Base-by-base conservation (phyloP, 2,113 vertebrate species). In the Podarcis raffonei region DNA sequence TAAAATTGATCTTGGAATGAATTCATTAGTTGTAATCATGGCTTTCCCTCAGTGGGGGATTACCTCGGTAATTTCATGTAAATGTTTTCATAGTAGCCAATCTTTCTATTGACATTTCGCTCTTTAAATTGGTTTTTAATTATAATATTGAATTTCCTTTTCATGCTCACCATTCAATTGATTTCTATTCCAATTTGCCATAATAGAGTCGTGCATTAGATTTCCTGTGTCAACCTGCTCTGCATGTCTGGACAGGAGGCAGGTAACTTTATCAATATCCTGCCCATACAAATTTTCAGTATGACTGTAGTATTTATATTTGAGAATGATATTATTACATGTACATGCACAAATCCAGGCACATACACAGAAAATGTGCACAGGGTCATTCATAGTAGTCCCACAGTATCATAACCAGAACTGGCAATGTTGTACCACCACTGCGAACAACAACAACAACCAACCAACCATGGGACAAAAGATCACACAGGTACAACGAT, bases 51-150 rank as follows among this genome's bases (percentile, higher is more conserved):
- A 42, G 59, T 66, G 57, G 84, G 48, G 39, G 22, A 37, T 77
- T 42, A 68, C 1, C 27, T 32, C 18, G 32, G 57, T 48, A 74
- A n/a, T 66, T 78, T 77, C 25, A 42, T 76, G 8, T 48, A 68
- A 77, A 42, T 86, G 59, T 86, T 86, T 86, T 66, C 59, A 42
- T 42, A 48, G 32, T 65, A 78, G 37, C 84, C 57, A 65, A 25
- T 77, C 25, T 66, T 86, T 66, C 15, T 39, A 86, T 78, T 78
- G 78, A 48, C 20, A 65, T 77, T 86, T 68, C 59, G n/a, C 16
- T 66, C 62, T 85, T 77, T 66, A 66, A 66, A 86, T 66, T 86
- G 59, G 37, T 42, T 86, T 86, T 78, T 86, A 86, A 86, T 86
- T 86, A 78, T 86, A 59, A 78, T 78, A 66, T 78, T 66, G 57